These are phyloP conservation scores for Tridacna gigas DNA, from an alignment of 2,888 invertebrate species.

Conservation along the genomic window DNA sequence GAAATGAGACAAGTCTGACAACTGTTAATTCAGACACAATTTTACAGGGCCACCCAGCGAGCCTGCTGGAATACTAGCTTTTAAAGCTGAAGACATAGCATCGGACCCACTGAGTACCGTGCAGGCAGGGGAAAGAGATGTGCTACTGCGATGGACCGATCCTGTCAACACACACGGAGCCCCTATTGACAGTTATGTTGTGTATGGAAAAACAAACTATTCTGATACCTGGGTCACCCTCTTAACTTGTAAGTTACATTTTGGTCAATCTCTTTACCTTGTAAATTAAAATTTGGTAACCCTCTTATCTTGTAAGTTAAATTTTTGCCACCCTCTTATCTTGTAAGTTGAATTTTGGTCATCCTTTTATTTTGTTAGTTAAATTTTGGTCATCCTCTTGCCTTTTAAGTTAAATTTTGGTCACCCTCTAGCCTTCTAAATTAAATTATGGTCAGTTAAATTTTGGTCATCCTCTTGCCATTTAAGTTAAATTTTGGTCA, in stretches of 20 bases:
- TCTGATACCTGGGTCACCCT: conserved; percentile 65
- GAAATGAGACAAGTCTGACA: no score
- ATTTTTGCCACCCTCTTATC: no score
- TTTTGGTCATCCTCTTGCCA: conserved; percentile 49
- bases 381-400: no score
- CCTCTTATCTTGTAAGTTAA: no score
- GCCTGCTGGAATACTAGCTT: conserved; percentile 93
- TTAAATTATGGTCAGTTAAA: no score
- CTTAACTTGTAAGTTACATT: conserved; percentile 49
- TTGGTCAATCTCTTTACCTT: no score
- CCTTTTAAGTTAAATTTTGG: no score
- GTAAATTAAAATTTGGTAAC: no score
- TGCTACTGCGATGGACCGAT: conserved; percentile 87
- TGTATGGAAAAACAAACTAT: conserved; percentile 86
- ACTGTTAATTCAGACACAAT: background rate
- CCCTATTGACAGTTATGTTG: conserved; percentile 91
- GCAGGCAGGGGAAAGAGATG: conserved; percentile 86
- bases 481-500: no score
- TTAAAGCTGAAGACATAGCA: conserved; percentile 90
- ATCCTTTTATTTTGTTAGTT: no score
- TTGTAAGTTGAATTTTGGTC: no score
- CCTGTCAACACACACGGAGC: conserved; percentile 92
- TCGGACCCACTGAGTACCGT: conserved; percentile 81
- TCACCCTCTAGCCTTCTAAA: no score
- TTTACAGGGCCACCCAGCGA: conserved; percentile 92